Conservation (phyloP, 2,797 vertebrate species). For the Nasua narica region DNA sequence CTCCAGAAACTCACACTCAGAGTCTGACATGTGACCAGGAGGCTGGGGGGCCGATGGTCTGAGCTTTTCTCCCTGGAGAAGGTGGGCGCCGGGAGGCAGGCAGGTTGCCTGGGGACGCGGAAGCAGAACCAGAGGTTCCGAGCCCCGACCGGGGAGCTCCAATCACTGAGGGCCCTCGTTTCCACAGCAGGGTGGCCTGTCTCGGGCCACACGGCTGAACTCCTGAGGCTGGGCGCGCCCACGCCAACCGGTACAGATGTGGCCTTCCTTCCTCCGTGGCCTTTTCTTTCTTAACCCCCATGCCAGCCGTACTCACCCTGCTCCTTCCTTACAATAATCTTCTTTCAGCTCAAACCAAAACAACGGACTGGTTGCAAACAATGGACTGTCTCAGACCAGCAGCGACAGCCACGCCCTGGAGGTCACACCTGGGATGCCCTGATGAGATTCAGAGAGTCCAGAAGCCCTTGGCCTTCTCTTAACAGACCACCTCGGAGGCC, state of each 20-base stretch:
- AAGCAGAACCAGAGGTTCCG: not conserved
- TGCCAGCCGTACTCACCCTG: not conserved
- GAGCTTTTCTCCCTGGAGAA: not conserved
- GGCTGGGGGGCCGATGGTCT: fast-evolving
- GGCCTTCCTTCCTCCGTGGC: not conserved
- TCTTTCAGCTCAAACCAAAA: not conserved
- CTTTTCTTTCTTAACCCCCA: not conserved
- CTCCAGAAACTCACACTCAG: not conserved
- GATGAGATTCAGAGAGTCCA: not conserved
- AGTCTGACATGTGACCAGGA: fast-evolving
- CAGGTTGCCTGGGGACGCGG: not conserved
- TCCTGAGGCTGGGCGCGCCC: not conserved
- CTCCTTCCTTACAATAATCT: not conserved
- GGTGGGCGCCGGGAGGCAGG: not conserved
- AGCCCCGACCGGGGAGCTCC: not conserved
- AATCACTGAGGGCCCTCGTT: not conserved
- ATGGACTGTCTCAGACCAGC: not conserved
- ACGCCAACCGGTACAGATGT: fast-evolving
- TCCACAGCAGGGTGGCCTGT: not conserved
- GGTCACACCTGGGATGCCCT: not conserved
- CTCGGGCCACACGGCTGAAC: not conserved
- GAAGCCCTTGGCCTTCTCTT: not conserved
- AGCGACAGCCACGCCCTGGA: not conserved
- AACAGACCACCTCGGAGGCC: not conserved
- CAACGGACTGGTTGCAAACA: not conserved